These are phyloP conservation scores for Melanotaenia boesemani DNA, from an alignment of 2,797 vertebrate genomes.

Conservation along the genomic window DNA sequence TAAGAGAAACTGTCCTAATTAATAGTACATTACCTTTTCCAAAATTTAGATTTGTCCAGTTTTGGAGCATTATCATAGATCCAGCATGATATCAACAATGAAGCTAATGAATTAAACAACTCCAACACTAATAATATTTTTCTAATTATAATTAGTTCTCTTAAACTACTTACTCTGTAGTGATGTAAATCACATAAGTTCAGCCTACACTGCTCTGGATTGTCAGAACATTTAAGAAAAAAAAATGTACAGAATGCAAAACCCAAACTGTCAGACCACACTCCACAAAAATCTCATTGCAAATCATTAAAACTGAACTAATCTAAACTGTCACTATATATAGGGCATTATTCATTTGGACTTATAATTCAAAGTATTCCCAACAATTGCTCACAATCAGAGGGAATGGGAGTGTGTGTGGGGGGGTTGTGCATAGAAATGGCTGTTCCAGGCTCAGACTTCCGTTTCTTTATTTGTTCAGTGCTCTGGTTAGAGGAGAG, in stretches of 20 bases:
- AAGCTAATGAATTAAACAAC: background rate
- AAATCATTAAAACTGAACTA: background rate
- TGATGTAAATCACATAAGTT: no score
- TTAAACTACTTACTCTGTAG: background rate
- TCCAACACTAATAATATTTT: background rate
- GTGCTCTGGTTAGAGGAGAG: background rate
- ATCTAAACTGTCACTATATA: background rate
- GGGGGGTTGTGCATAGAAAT: background rate
- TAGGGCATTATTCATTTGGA: background rate
- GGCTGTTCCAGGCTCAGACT: slow-evolving; percentile 3
- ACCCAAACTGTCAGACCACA: background rate
- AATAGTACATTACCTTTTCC: background rate
- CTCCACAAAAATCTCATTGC: background rate
- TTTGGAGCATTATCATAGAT: background rate
- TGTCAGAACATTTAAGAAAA: no score
- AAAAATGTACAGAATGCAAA: no score
- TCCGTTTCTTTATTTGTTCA: background rate
- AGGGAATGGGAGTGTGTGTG: background rate
- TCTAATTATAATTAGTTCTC: background rate
- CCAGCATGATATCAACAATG: no score
- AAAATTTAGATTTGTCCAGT: background rate
- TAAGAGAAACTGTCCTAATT: background rate
- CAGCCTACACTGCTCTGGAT: no score
- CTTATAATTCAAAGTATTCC: background rate
- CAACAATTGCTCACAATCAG: background rate